These are phyloP conservation scores for Anaspis maculata DNA, from an alignment of 2,888 invertebrate species.

Conservation along the genomic window DNA sequence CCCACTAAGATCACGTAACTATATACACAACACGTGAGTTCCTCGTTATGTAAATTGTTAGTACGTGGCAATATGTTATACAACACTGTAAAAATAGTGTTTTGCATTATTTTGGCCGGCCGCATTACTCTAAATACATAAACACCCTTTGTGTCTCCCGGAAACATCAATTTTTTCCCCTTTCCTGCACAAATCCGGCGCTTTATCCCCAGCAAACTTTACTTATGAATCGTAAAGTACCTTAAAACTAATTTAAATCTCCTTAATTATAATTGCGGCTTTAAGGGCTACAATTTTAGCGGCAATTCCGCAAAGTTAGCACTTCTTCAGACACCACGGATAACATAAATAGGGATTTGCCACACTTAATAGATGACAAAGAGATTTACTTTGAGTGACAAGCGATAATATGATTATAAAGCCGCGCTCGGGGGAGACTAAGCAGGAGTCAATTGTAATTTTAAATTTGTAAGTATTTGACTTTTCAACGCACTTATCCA, in stretches of 20 bases:
- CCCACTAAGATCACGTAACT: slow-evolving; percentile 27
- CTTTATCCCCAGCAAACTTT: no score
- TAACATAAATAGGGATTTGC: slow-evolving; percentile 3
- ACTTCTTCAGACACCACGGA: slow-evolving; percentile 3
- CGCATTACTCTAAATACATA: no score
- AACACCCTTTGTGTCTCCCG: no score
- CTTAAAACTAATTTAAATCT: no score
- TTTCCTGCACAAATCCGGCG: no score
- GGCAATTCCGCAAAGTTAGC: slow-evolving; percentile 4
- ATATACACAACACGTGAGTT: slow-evolving; percentile 29
- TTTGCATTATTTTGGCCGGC: slow-evolving; percentile 4
- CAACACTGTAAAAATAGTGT: slow-evolving; percentile 12
- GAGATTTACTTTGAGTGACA: slow-evolving; percentile 5
- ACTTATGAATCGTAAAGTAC: no score
- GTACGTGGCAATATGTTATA: slow-evolving; percentile 24
- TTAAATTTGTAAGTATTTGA: no score
- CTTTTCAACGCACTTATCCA: no score
- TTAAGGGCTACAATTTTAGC: slow-evolving; percentile 1
- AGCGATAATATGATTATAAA: slow-evolving; percentile 7
- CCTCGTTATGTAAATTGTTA: slow-evolving; percentile 30
- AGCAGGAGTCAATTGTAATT: no score
- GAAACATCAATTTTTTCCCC: no score
- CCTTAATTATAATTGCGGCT: slow-evolving; percentile 3
- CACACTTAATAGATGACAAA: slow-evolving; percentile 5
- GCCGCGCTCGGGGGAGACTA: no score